Evolutionary conservation across 2,113 vertebrate species (phyloP).

Genomic region (Paramormyrops kingsleyae): DNA sequence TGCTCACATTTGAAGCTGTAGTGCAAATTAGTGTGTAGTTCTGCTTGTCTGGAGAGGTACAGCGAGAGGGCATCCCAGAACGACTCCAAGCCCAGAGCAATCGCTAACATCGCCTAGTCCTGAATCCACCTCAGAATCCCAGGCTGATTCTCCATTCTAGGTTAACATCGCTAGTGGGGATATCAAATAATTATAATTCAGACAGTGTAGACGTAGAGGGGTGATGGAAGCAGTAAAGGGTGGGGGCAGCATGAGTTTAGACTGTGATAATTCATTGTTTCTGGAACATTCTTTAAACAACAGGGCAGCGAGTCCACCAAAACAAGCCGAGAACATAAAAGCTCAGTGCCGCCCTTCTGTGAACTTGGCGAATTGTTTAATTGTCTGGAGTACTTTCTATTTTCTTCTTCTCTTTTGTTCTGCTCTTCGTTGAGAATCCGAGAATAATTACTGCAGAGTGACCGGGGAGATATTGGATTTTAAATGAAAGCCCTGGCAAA

Average conservation of each 20-base stretch:
- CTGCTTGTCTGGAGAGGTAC: not conserved
- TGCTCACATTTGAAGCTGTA: not conserved
- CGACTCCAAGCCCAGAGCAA: not conserved
- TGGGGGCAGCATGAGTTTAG: not conserved
- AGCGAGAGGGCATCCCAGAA: not conserved
- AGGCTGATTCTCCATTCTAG: not conserved
- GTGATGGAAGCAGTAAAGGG: not conserved
- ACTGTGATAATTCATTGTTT: not conserved
- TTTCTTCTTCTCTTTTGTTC: not conserved
- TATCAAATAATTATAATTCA: not conserved
- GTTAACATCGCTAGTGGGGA: not conserved
- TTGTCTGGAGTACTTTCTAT: not conserved
- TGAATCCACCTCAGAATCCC: not conserved
- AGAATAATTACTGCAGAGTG: not conserved
- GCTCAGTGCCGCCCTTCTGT: not conserved
- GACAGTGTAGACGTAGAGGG: not conserved
- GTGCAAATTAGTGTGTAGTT: not conserved
- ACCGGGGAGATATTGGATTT: not conserved
- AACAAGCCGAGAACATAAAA: not conserved
- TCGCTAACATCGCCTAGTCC: not conserved
- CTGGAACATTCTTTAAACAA: slow-evolving; percentile 2
- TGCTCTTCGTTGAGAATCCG: not conserved
- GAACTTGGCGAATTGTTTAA: not conserved
- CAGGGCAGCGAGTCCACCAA: not conserved
- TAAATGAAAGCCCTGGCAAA: not conserved